Conservation (phyloP, 2,113 vertebrate species). For the Solea solea region DNA sequence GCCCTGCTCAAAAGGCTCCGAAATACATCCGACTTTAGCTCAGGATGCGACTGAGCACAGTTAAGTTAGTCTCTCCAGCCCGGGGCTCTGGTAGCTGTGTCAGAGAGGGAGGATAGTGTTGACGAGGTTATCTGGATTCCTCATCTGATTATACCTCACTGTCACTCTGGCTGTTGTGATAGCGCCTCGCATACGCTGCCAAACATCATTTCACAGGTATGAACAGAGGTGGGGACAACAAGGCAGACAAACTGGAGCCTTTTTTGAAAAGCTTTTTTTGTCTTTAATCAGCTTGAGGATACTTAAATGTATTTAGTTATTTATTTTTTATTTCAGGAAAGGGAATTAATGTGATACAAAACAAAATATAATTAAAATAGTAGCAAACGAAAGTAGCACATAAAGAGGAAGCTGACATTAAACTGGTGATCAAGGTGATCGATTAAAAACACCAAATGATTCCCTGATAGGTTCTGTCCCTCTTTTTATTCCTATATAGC, state of each 20-base stretch:
- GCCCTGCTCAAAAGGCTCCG: conserved; percentile 1
- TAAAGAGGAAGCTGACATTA: no score
- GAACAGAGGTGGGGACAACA: conserved; percentile 31
- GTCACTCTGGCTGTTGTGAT: conserved; percentile 66
- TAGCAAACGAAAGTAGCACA: no score
- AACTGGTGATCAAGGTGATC: no score
- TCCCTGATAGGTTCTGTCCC: no score
- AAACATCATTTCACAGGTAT: conserved; percentile 50
- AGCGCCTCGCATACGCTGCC: conserved; percentile 50
- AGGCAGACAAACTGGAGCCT: neutral
- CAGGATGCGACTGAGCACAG: conserved; percentile 26
- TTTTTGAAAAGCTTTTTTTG: conserved; percentile 7
- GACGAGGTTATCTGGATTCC: conserved; percentile 62
- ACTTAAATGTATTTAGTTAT: no score
- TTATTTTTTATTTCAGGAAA: no score
- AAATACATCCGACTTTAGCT: conserved; percentile 8
- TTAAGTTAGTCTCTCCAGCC: conserved; percentile 47
- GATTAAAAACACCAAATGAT: no score
- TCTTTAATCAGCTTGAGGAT: no score
- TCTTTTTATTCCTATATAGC: neutral
- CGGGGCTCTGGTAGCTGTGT: conserved; percentile 40
- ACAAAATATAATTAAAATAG: no score
- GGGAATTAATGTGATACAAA: no score
- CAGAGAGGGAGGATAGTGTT: conserved; percentile 40
- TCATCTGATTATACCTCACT: conserved; percentile 54